phyloP scores from a whole-genome alignment of 2,888 invertebrate genomes.

The Drosophila meridiana region DNA sequence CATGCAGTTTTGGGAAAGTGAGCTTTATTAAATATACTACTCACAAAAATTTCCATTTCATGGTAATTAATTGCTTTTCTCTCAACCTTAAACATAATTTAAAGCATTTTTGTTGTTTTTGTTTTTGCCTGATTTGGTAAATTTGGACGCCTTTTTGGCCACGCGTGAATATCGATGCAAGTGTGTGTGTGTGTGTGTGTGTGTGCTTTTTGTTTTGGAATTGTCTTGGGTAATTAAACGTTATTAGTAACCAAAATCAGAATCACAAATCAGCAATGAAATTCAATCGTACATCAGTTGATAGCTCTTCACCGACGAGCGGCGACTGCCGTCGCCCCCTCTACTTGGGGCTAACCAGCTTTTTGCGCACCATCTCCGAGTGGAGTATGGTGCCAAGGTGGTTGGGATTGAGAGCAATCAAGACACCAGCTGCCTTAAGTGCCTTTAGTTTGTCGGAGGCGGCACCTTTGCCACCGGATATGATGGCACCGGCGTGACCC shows the following conservation, averaged over 20 bases:
- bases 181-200: neutral
- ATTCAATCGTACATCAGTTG: neutral
- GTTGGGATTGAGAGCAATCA: conserved; percentile 96
- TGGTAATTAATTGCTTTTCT: neutral
- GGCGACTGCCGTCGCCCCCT: neutral
- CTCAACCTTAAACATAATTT: neutral
- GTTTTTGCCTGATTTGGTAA: neutral
- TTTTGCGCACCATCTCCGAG: conserved; percentile 93
- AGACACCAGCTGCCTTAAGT: conserved; percentile 94
- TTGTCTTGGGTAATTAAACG: neutral
- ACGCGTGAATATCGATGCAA: neutral
- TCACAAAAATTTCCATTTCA: neutral
- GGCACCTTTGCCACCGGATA: conserved; percentile 98
- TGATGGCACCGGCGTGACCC: conserved; percentile 99
- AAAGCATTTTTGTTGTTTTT: neutral
- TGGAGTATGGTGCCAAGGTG: conserved; percentile 94
- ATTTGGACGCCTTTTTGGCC: neutral
- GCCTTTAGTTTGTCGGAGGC: conserved; percentile 98
- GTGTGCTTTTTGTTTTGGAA: neutral
- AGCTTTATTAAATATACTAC: neutral
- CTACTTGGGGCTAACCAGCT: conserved; percentile 82
- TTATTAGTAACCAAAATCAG: conserved; percentile 2
- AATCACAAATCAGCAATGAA: conserved; percentile 6
- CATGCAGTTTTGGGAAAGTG: neutral
- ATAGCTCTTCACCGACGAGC: neutral